Base-by-base conservation (phyloP, 64 coral and sea anemone species). In the Astreopora myriophthalma region DNA sequence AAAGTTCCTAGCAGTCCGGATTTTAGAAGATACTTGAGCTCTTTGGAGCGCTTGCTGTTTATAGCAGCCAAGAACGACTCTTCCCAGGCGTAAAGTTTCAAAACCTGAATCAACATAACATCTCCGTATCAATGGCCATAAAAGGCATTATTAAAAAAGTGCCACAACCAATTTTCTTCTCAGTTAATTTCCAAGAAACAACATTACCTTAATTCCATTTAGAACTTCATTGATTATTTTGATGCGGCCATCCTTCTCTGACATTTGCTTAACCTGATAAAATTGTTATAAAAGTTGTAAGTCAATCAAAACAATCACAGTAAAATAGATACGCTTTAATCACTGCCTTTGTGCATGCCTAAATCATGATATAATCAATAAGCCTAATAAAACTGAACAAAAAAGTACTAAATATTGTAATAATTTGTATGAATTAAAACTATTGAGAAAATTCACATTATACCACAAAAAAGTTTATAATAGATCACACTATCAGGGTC, bases 71-170 rank as follows among this genome's bases (percentile, higher is more conserved):
- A 28, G 65, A 87, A 92, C 13, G 94, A 95, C n/a, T 92, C 74
- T 77, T 95, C 94, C 94, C 94, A 95, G 0, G 94, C 94, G 35
- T 95, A 95, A n/a, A 95, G 89, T 75, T 95, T 95, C 7, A 95
- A 68, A 6, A 95, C 76, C 94, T 95, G 51, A 16, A 67, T 26
- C 24, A 44, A 81, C 22, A 70, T 49, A 25, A 49, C 52, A 20
- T 35, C 70, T 1, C 20, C 67, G 32, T 17, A 68, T 29, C 26
- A 30, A 19, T 67, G 13, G 48, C 34, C n/a, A 31, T 13, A 66
- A 8, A 8, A 16, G n/a, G 51, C 17, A 16, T 55, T 46, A 46
- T 46, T 46, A 46, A 55, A 24, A 64, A 46, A 46, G 11, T 46
- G 11, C 42, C n/a, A 46, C 42, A 46, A 46, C 42, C 42, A n/a